These are phyloP conservation scores for Sylvia atricapilla DNA, from an alignment of 2,113 vertebrate genomes.

Conservation along the genomic window DNA sequence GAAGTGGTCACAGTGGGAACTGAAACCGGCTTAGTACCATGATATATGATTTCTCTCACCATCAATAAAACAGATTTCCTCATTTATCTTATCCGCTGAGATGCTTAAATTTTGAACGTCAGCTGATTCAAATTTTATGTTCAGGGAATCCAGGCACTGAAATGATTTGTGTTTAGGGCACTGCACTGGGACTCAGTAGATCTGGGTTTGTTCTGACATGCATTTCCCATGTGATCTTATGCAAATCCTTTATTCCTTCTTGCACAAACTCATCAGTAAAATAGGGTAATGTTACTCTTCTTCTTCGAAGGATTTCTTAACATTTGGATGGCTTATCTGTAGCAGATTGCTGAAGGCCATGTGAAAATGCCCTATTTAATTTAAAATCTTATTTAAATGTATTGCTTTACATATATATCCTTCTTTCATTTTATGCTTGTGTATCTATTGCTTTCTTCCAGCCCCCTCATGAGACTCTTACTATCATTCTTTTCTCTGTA, in stretches of 20 bases:
- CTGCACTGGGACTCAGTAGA: background rate
- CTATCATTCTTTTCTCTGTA: background rate
- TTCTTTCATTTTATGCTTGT: background rate
- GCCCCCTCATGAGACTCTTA: background rate
- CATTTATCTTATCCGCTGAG: constrained; percentile 51
- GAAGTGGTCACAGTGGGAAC: constrained; percentile 19
- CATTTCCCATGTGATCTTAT: constrained; percentile 39
- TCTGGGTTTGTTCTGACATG: constrained; percentile 12
- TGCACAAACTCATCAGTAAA: background rate
- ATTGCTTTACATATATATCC: background rate
- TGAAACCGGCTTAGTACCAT: background rate
- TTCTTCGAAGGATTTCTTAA: background rate
- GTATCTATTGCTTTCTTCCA: background rate
- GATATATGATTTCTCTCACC: background rate
- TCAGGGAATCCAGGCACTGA: constrained; percentile 19
- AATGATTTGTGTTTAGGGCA: constrained; percentile 31
- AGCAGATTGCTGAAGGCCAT: background rate
- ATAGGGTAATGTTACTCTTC: background rate
- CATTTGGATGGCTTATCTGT: constrained; percentile 14
- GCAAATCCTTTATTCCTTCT: constrained; percentile 36
- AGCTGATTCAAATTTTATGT: constrained; percentile 61
- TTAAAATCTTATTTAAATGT: constrained; percentile 6
- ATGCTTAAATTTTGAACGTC: constrained; percentile 20
- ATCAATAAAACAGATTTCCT: constrained; percentile 48
- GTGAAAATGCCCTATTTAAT: background rate